Evolutionary conservation across 2,888 invertebrate species (phyloP).

Genomic region (Beris chalybata): DNA sequence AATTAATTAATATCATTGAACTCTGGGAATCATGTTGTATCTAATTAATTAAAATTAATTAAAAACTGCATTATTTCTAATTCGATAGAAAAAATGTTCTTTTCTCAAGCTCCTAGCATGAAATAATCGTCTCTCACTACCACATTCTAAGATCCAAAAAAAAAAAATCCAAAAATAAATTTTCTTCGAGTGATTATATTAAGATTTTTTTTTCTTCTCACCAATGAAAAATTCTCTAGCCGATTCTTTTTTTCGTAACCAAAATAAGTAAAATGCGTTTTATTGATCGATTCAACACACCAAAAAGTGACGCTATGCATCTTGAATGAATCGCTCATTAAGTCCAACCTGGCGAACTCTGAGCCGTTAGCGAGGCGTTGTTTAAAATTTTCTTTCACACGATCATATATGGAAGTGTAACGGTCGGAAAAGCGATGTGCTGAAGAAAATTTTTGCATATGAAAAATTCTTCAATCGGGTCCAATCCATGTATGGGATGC

Average conservation of each 20-base stretch:
- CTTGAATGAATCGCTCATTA: conserved; percentile 30
- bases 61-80: too few relatives aligned
- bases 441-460: conserved; percentile 35
- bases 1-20: too few relatives aligned
- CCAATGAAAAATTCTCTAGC: not conserved
- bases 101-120: too few relatives aligned
- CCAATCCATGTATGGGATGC: conserved; percentile 57
- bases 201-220: conserved; percentile 14
- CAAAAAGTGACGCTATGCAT: conserved; percentile 13
- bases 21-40: too few relatives aligned
- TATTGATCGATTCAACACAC: conserved; percentile 6
- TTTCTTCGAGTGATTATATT: conserved; percentile 22
- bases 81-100: too few relatives aligned
- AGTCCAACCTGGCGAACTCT: conserved; percentile 16
- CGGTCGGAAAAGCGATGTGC: conserved; percentile 29
- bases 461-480: conserved; percentile 40
- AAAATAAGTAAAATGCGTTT: conserved; percentile 23
- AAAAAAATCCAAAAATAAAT: conserved; percentile 23
- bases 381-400: conserved; percentile 24
- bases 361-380: conserved; percentile 6
- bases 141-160: conserved; percentile 21
- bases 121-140: conserved; percentile 1
- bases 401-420: conserved; percentile 41
- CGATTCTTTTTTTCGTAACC: conserved; percentile 7
- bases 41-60: too few relatives aligned